Conservation (phyloP, 2,888 invertebrate genomes). For the Lobophora halterata region DNA sequence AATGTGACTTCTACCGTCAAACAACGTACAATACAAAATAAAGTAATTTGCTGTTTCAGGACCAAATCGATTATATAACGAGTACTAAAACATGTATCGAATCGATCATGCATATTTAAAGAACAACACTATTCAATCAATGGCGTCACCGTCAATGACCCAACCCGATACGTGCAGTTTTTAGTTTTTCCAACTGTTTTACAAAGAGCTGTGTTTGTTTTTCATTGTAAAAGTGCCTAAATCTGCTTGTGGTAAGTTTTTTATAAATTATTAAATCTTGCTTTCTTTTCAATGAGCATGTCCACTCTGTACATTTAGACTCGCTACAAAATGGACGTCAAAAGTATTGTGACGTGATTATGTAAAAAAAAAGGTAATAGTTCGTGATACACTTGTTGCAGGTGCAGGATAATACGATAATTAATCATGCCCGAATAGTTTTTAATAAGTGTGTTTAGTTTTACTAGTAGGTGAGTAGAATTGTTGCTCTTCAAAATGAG, state of each 20-base stretch:
- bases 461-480: not conserved
- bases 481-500: too few species aligned
- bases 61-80: too few species aligned
- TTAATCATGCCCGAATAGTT: slow-evolving; percentile 10
- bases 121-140: slow-evolving; percentile 50
- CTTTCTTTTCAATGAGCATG: not conserved
- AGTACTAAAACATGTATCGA: too few species aligned
- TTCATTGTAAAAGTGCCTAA: slow-evolving; percentile 3
- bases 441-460: not conserved
- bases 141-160: slow-evolving; percentile 73
- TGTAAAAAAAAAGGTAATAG: slow-evolving; percentile 53
- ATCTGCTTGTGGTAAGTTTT: slow-evolving; percentile 17
- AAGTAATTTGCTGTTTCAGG: too few species aligned
- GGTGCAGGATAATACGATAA: slow-evolving; percentile 6
- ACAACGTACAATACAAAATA: too few species aligned
- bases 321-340: slow-evolving; percentile 77
- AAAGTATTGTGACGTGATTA: slow-evolving; percentile 71
- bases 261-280: not conserved
- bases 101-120: too few species aligned
- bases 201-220: slow-evolving; percentile 34
- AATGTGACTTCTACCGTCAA: too few species aligned
- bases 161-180: slow-evolving; percentile 58
- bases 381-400: slow-evolving; percentile 25
- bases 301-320: slow-evolving; percentile 32
- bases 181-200: slow-evolving; percentile 38